Percentiles rank a stretch among this genome's conserved stretches.
These are phyloP conservation scores for Thecophora atra DNA, from an alignment of 2,888 invertebrate genomes.

Conservation along the genomic window DNA sequence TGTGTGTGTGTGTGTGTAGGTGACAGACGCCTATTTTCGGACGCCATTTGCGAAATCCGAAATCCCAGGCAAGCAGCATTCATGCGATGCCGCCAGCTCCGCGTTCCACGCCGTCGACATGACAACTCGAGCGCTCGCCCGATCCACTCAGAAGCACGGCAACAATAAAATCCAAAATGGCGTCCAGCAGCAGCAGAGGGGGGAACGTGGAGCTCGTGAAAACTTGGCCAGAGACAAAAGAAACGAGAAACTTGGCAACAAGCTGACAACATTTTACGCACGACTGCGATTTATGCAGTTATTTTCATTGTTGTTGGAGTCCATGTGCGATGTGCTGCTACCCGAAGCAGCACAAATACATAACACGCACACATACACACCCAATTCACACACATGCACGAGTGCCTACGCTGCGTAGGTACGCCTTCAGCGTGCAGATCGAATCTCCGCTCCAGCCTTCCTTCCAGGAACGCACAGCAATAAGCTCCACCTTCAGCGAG, in stretches of 20 bases:
- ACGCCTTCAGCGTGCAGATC: not conserved
- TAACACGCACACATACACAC: conserved; percentile 10
- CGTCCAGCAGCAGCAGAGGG: conserved; percentile 48
- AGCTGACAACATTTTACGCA: conserved; percentile 56
- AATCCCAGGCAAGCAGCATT: not conserved
- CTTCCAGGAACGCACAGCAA: not conserved
- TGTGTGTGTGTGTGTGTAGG: not conserved
- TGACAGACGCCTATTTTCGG: not conserved
- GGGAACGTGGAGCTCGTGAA: not conserved
- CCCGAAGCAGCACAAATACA: not conserved
- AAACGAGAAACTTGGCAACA: conserved; percentile 48
- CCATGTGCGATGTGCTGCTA: not conserved
- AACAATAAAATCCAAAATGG: conserved; percentile 59
- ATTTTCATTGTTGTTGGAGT: conserved; percentile 13
- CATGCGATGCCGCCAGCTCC: not conserved
- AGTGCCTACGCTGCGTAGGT: not conserved
- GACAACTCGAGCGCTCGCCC: conserved; percentile 7
- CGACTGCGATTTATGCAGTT: conserved; percentile 53
- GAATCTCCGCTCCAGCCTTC: not conserved
- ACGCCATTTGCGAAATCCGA: not conserved
- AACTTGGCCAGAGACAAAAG: conserved; percentile 47
- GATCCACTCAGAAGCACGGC: not conserved
- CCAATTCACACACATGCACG: not conserved
- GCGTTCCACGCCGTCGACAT: not conserved
- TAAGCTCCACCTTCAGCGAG: conserved; percentile 47